These are phyloP conservation scores for Hydrochoerus hydrochaeris DNA, from an alignment of 2,113 vertebrate species.

Conservation along the genomic window DNA sequence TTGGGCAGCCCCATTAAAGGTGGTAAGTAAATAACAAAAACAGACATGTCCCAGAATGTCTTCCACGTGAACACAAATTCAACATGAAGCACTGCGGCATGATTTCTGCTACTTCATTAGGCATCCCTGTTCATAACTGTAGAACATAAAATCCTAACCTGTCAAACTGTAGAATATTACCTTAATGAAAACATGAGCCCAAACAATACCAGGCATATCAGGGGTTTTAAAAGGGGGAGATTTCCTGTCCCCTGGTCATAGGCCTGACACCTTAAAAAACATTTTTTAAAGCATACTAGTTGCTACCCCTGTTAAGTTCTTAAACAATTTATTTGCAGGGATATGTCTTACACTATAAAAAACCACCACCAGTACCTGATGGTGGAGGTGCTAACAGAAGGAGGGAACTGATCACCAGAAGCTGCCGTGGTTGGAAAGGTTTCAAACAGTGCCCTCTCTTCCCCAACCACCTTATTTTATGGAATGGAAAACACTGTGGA, in stretches of 20 bases:
- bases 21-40: neutral
- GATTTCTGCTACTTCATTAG: neutral
- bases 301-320: neutral
- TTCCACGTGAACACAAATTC: neutral
- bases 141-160: neutral
- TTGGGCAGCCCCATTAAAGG: neutral
- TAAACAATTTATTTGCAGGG: slow-evolving; percentile 7
- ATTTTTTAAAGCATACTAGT: neutral
- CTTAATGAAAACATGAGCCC: neutral
- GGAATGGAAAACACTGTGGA: neutral
- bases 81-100: neutral
- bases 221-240: neutral
- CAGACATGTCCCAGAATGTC: neutral
- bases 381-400: neutral
- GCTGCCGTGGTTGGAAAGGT: neutral
- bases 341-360: neutral
- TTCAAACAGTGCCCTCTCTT: neutral
- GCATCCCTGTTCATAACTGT: neutral
- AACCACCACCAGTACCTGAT: neutral
- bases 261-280: neutral
- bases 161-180: neutral
- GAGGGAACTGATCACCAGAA: neutral
- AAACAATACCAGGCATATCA: neutral
- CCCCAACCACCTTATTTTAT: neutral
- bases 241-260: neutral